phyloP scores from a whole-genome alignment of 2,888 invertebrate genomes.

The Geophilus truncorum region DNA sequence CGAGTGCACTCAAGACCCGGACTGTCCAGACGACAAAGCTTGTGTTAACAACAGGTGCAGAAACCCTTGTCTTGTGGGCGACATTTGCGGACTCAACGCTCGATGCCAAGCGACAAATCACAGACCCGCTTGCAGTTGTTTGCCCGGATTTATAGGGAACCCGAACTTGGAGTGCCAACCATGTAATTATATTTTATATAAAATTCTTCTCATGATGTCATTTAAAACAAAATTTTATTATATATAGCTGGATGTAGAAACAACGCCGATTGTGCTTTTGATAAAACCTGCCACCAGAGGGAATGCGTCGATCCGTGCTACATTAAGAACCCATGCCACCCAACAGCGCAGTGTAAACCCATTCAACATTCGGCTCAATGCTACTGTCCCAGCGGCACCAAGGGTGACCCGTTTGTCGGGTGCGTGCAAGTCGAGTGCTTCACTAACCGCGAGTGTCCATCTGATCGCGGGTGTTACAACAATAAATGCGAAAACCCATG shows the following conservation, averaged over 20 bases:
- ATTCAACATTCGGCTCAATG: conserved; percentile 61
- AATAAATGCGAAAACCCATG: conserved; percentile 67
- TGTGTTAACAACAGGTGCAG: conserved; percentile 78
- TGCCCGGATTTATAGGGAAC: conserved; percentile 83
- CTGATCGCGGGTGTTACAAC: conserved; percentile 55
- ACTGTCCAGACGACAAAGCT: conserved; percentile 68
- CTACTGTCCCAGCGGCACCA: conserved; percentile 67
- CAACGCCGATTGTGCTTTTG: conserved; percentile 41
- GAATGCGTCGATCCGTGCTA: conserved; percentile 73
- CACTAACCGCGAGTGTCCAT: conserved; percentile 41
- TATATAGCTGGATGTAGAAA: conserved; percentile 47
- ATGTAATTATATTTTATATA: conserved; percentile 29
- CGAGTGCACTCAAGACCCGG: conserved; percentile 78
- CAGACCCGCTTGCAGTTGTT: conserved; percentile 89
- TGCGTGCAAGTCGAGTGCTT: conserved; percentile 36
- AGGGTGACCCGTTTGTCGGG: conserved; percentile 61
- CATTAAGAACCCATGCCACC: conserved; percentile 61
- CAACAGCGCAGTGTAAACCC: conserved; percentile 62
- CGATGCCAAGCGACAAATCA: conserved; percentile 51
- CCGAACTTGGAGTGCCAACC: conserved; percentile 57
- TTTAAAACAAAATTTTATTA: not conserved
- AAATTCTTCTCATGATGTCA: not conserved
- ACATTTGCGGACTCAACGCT: conserved; percentile 38
- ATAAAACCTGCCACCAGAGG: conserved; percentile 49
- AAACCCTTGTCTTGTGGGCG: conserved; percentile 61